A percentile compares a stretch with the other conserved stretches of the same genome.
Conservation (phyloP, 2,888 invertebrate genomes). For the Brachyopa scutellaris region DNA sequence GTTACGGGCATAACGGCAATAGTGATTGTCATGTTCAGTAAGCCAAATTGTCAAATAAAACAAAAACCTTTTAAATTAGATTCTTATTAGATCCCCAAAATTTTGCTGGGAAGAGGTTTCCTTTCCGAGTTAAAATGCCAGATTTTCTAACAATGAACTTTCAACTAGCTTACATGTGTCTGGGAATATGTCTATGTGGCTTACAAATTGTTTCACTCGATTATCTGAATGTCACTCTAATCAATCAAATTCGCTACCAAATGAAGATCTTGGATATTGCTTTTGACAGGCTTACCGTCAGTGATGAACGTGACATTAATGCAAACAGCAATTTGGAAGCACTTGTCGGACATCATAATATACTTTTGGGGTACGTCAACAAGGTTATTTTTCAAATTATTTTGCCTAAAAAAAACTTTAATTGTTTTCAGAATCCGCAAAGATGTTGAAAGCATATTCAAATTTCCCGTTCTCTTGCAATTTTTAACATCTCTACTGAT, state of each 20-base stretch:
- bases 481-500: conserved; percentile 76
- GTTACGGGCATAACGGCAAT: conserved; percentile 62
- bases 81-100: conserved; percentile 73
- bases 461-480: conserved; percentile 75
- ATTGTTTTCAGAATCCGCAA: conserved; percentile 73
- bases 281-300: conserved; percentile 73
- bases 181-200: conserved; percentile 71
- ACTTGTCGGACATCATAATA: conserved; percentile 75
- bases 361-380: conserved; percentile 73
- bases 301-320: conserved; percentile 3
- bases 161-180: conserved; percentile 75
- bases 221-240: conserved; percentile 75
- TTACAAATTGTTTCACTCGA: conserved; percentile 75
- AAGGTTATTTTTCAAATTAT: background rate
- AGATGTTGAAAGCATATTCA: conserved; percentile 75
- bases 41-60: background rate
- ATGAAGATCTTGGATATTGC: conserved; percentile 75
- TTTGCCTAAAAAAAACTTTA: no score
- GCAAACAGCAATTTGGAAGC: conserved; percentile 69
- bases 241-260: conserved; percentile 77
- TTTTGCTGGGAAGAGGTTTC: conserved; percentile 75
- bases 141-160: conserved; percentile 67
- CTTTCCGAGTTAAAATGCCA: conserved; percentile 75
- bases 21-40: conserved; percentile 65
- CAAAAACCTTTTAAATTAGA: background rate